Evolutionary conservation across 2,888 invertebrate species (phyloP), one percentile per base, ranked within the genome.

Genomic region (Bombylius major): DNA sequence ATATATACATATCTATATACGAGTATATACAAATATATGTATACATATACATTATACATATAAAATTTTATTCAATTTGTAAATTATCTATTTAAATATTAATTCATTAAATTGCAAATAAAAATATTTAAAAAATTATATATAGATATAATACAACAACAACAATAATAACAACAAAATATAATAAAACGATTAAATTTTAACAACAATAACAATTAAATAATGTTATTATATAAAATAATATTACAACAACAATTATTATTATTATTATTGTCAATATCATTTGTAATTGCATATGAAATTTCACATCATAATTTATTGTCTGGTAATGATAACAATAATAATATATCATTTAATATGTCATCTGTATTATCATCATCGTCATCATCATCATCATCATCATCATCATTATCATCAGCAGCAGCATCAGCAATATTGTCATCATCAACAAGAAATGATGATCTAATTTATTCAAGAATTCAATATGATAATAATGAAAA

Each of bases 211-310:
- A 46, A 7, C 7, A 49, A 50, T 49, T 49, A 7, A 46, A 50
- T 45, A 44, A 49, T 45, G 50, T 13, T 42, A 11, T 42, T 42
- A 11, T 11, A 42, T 42, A 42, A 42, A 11, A 11, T 42, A 7
- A 42, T 42, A 23, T 23, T 23, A 23, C 23, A 23, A 23, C 23
- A 23, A 42, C 39, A 42, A 42, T 42, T 42, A 42, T 11, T 11
- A 42, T 8, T 8, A 8, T 36, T 36, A 6, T 31, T 47, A 47
- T 11, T 12, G 33, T 33, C 51, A 50, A 53, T 53, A 36, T 50
- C 56, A 32, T 50, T 59, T 47, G 45, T 56, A 52, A 54, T 56
- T 53, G 57, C 50, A 34, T 51, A 47, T 33, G 51, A 53, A 48
- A 47, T 56, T 34, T 54, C 59, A 45, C 54, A 57, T 50, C 51